A percentile compares a stretch with the other conserved stretches of the same genome.
phyloP scores from a whole-genome alignment of 2,888 invertebrate species.

The Mylabris sibirica region DNA sequence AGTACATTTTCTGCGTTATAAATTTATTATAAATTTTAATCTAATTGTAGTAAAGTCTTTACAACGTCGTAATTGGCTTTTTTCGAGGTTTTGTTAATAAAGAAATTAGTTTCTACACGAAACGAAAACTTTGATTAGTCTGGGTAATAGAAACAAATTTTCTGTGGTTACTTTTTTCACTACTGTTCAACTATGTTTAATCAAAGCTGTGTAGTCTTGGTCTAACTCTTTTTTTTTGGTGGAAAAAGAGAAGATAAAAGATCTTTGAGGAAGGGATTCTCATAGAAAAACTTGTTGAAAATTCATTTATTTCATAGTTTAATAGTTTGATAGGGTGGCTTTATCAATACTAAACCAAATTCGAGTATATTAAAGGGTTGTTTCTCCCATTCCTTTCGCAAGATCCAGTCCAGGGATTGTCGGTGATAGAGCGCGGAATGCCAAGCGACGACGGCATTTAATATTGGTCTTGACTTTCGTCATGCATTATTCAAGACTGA shows the following conservation, averaged over 20 bases:
- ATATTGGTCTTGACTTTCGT: constrained; percentile 47
- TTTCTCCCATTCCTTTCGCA: neutral
- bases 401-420: constrained; percentile 17
- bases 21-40: neutral
- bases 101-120: neutral
- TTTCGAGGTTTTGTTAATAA: neutral
- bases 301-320: neutral
- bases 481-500: constrained; percentile 47
- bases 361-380: neutral
- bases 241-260: neutral
- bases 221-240: neutral
- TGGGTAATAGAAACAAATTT: neutral
- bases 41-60: neutral
- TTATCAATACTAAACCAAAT: neutral
- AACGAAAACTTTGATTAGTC: constrained; percentile 6
- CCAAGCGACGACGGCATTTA: constrained; percentile 44
- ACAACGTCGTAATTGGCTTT: neutral
- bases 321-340: neutral
- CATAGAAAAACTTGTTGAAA: neutral
- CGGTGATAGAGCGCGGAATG: constrained; percentile 22
- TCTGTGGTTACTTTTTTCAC: neutral
- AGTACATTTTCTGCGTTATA: neutral
- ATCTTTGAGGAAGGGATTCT: neutral
- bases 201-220: neutral
- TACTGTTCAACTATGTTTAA: neutral